These are phyloP conservation scores for Sebastes reedi DNA, from an alignment of 2,797 vertebrate species.

Conservation along the genomic window DNA sequence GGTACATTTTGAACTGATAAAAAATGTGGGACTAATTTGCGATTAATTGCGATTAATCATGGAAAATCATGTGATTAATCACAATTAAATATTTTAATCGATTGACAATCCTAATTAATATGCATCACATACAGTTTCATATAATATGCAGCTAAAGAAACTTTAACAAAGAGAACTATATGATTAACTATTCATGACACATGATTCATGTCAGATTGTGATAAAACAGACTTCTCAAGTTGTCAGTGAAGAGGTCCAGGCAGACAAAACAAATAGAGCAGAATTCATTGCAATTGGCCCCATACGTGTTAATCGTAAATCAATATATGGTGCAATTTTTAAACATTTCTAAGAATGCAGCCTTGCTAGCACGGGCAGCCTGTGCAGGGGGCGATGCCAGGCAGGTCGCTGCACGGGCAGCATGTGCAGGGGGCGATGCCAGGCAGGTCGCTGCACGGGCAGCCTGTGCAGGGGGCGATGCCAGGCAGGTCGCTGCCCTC, in stretches of 20 bases:
- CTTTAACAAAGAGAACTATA: too few species aligned
- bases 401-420: conserved; percentile 16
- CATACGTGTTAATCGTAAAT: neutral
- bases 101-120: too few species aligned
- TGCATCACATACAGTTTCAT: too few species aligned
- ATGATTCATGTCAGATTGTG: neutral
- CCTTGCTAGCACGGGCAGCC: neutral
- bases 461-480: conserved; percentile 17
- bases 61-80: too few species aligned
- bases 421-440: too few species aligned
- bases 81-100: too few species aligned
- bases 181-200: neutral
- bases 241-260: neutral
- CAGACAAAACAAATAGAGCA: neutral
- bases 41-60: too few species aligned
- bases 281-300: neutral
- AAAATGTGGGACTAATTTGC: too few species aligned
- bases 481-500: conserved; percentile 46
- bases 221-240: neutral
- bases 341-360: conserved; percentile 43
- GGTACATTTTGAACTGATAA: too few species aligned
- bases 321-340: conserved; percentile 20
- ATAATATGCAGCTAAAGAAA: too few species aligned
- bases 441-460: neutral
- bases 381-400: conserved; percentile 35